Percentiles rank a stretch among this genome's conserved stretches.
These are phyloP conservation scores for Anniella stebbinsi DNA, from an alignment of 2,797 vertebrate species.

Conservation along the genomic window DNA sequence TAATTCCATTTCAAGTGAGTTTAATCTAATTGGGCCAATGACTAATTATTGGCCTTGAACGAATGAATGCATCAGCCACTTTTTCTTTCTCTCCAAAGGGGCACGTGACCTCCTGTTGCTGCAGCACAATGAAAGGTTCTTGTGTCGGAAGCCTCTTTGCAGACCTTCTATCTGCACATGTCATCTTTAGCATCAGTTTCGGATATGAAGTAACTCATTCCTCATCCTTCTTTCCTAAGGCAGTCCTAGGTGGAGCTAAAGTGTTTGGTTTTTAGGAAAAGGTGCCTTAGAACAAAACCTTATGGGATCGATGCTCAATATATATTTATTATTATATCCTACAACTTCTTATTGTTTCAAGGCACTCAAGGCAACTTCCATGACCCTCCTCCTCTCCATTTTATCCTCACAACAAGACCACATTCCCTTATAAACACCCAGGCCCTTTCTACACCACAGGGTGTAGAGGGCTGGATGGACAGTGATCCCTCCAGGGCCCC, in stretches of 20 bases:
- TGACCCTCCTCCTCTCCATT: no score
- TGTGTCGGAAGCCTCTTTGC: conserved; percentile 16
- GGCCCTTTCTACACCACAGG: no score
- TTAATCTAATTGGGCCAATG: conserved; percentile 79
- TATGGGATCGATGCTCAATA: no score
- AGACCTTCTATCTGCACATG: background rate
- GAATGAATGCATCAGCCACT: conserved; percentile 52
- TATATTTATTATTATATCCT: no score
- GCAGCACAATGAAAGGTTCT: conserved; percentile 31
- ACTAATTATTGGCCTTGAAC: conserved; percentile 69
- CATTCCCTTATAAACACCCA: no score
- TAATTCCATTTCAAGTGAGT: conserved; percentile 79
- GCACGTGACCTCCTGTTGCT: conserved; percentile 43
- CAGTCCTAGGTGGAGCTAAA: background rate
- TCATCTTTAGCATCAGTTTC: background rate
- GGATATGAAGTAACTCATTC: background rate
- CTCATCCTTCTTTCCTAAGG: background rate
- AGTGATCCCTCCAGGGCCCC: no score
- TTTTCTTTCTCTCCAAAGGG: conserved; percentile 47
- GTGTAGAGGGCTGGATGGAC: no score
- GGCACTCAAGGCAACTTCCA: no score
- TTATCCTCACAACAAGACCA: no score
- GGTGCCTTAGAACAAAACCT: background rate
- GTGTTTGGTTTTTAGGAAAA: background rate
- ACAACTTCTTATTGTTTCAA: no score